Base-by-base conservation (phyloP, 2,888 invertebrate species). In the Gymnosoma rotundatum region DNA sequence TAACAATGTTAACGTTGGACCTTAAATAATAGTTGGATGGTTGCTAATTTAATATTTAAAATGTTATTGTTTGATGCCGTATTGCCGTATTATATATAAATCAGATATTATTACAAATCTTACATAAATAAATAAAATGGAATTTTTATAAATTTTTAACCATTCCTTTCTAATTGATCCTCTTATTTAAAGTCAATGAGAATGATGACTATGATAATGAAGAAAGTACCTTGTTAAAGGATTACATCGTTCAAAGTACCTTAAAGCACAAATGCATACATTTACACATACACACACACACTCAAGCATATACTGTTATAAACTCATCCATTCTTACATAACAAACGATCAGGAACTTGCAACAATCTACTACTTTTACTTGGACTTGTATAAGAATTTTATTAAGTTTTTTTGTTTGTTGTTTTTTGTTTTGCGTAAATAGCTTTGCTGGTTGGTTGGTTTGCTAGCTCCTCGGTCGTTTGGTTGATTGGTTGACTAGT, bases 181-280 rank as follows among this genome's bases (percentile, higher is more conserved):
- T 79, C 79, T 20, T 78, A 70, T 25, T 42, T 66, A 56, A 64
- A 56, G 32, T 25, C 66, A 66, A 66, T 60, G 42, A 66, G 58
- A 45, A 38, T 50, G 50, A 60, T 79, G 70, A n/a, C 48, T 48
- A 10, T 48, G 63, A 58, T 64, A 56, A 64, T 52, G 66, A 52
- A 66, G 66, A 60, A 70, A 63, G 81, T 74, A 78, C 74, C 81
- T 81, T 78, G 81, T 78, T 78, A 70, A 84, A 81, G 84, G 84
- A 84, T 84, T 78, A 84, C 78, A 81, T 48, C 74, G 84, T 81
- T 66, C 70, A 70, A 81, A 78, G 81, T 74, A 81, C 81, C 70
- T 81, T 74, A 67, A 56, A 72, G 32, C 61, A 67, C 52, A 70
- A 12, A 70, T 18, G 58, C 60, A 83, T 1, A 48, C 75, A 81